Evolutionary conservation across 2,797 vertebrate species (phyloP).

Genomic region (Lycodopsis pacificus): DNA sequence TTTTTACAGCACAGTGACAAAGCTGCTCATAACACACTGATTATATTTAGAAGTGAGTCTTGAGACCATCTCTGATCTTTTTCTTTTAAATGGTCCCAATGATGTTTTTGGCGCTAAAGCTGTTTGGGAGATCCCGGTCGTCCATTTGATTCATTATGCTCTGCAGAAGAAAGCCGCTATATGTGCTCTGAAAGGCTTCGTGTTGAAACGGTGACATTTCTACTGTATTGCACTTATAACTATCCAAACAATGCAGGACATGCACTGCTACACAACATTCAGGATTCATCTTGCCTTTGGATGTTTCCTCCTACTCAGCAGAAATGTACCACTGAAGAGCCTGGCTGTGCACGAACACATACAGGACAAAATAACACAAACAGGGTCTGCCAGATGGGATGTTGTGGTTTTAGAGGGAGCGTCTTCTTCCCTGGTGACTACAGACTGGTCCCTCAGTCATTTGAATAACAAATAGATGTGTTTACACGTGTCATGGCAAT

Average conservation of each 20-base stretch:
- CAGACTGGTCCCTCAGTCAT: not conserved
- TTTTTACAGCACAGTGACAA: conserved; percentile 9
- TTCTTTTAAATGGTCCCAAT: not conserved
- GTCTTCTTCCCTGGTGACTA: not conserved
- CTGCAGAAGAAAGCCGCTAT: conserved; percentile 17
- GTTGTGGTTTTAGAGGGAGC: not conserved
- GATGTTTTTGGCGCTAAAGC: conserved; percentile 29
- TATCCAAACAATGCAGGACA: conserved; percentile 21
- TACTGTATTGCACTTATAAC: conserved; percentile 55
- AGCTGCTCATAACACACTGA: conserved; percentile 19
- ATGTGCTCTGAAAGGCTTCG: conserved; percentile 30
- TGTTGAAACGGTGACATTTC: conserved; percentile 49
- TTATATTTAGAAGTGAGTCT: not conserved
- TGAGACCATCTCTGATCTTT: conserved; percentile 1
- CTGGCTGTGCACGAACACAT: not conserved
- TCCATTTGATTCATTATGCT: not conserved
- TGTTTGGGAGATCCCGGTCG: not conserved
- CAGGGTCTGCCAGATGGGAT: not conserved
- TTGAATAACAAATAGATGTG: conserved; percentile 28
- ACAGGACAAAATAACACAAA: conserved; percentile 36
- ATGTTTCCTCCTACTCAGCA: conserved; percentile 17
- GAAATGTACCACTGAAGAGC: conserved; percentile 29
- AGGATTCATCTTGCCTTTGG: conserved; percentile 9
- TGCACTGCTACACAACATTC: conserved; percentile 24
- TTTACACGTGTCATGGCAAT: not conserved